Percentiles rank a stretch among this genome's conserved stretches.
These are phyloP conservation scores for Hermodice carunculata DNA, from an alignment of 2,888 invertebrate species.

Conservation along the genomic window DNA sequence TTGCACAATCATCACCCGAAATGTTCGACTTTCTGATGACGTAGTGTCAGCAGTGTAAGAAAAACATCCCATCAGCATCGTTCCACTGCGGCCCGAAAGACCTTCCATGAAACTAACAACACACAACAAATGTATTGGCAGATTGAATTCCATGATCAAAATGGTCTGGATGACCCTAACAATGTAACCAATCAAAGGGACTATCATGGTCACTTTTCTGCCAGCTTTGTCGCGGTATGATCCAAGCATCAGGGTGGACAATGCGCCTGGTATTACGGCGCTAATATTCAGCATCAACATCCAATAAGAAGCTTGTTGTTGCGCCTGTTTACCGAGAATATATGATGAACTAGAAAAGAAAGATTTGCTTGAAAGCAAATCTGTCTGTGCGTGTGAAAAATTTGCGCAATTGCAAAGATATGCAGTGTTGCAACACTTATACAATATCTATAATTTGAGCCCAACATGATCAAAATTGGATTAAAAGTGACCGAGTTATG, in stretches of 20 bases:
- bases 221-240: slow-evolving; percentile 6
- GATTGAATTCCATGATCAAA: not conserved
- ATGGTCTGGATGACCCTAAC: not conserved
- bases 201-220: not conserved
- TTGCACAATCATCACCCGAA: not conserved
- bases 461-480: too few species aligned
- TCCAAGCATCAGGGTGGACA: not conserved
- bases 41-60: slow-evolving; percentile 11
- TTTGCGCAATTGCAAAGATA: too few species aligned
- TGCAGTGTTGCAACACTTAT: too few species aligned
- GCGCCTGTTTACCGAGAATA: too few species aligned
- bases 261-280: not conserved
- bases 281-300: not conserved
- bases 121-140: not conserved
- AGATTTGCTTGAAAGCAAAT: too few species aligned
- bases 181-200: not conserved
- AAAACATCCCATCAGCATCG: not conserved
- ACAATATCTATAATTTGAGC: too few species aligned
- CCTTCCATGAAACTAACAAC: not conserved
- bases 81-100: not conserved
- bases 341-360: too few species aligned
- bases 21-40: not conserved
- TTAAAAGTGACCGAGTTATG: too few species aligned
- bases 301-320: not conserved
- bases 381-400: too few species aligned